Evolutionary conservation across 2,113 vertebrate genomes (phyloP).

Genomic region (Nothocercus nigrocapillus): DNA sequence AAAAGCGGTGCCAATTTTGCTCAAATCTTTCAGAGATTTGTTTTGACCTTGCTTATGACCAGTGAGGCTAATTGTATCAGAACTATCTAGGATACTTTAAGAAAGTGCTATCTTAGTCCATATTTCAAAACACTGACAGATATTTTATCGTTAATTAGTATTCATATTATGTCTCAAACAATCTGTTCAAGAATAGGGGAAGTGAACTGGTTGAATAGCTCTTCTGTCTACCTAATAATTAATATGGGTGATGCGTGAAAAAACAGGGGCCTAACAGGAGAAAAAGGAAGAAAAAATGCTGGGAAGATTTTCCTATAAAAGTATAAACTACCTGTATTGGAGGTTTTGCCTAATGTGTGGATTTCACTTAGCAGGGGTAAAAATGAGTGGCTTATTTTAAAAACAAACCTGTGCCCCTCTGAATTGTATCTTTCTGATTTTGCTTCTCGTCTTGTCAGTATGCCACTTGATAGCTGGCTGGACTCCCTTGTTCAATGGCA

Average conservation of each 20-base stretch:
- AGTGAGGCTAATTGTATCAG: conserved; percentile 66
- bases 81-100: conserved; percentile 68
- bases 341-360: conserved; percentile 39
- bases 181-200: conserved; percentile 83
- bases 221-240: conserved; percentile 79
- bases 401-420: conserved; percentile 76
- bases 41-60: conserved; percentile 71
- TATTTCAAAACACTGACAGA: conserved; percentile 83
- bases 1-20: conserved; percentile 71
- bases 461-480: conserved; percentile 84
- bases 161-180: conserved; percentile 88
- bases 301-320: conserved; percentile 25
- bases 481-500: conserved; percentile 82
- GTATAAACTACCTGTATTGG: conserved; percentile 63
- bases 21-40: conserved; percentile 45
- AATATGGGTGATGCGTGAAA: conserved; percentile 64
- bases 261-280: conserved; percentile 52
- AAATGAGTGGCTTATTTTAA: conserved; percentile 72
- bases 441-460: conserved; percentile 80
- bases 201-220: conserved; percentile 80
- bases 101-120: conserved; percentile 75
- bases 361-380: conserved; percentile 66
- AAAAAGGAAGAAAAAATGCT: conserved; percentile 8
- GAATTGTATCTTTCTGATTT: conserved; percentile 76
- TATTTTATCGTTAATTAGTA: conserved; percentile 85